phyloP scores from a whole-genome alignment of 2,113 vertebrate genomes.

The Pycnonotus jocosus region DNA sequence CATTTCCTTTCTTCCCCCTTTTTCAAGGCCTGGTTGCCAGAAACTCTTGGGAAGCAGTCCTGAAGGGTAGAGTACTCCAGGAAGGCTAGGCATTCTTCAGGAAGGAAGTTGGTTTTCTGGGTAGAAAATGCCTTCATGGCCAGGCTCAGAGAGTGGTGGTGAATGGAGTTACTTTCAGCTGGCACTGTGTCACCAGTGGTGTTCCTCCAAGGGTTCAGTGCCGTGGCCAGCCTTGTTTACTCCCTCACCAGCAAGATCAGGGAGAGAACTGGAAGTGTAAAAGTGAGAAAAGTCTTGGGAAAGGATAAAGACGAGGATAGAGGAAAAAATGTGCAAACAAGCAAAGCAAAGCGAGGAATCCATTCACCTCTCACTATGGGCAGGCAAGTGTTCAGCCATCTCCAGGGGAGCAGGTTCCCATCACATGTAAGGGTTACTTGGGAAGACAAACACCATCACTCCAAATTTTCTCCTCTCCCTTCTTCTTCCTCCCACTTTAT shows the following conservation, averaged over 20 bases:
- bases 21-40: background rate
- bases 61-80: background rate
- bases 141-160: background rate
- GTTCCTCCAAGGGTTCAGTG: background rate
- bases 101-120: background rate
- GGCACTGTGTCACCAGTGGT: background rate
- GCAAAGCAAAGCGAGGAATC: background rate
- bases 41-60: background rate
- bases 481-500: background rate
- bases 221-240: accelerated
- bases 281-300: background rate
- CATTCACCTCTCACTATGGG: background rate
- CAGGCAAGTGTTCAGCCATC: background rate
- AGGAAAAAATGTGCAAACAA: background rate
- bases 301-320: background rate
- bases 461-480: background rate
- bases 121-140: background rate
- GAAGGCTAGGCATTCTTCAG: background rate
- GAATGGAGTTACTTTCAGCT: background rate
- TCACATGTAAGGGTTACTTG: background rate
- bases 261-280: background rate
- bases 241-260: background rate
- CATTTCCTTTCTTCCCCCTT: background rate
- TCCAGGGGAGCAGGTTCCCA: background rate
- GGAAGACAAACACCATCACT: background rate